phyloP scores from a whole-genome alignment of 2,888 invertebrate genomes.

The Portevinia maculata region DNA sequence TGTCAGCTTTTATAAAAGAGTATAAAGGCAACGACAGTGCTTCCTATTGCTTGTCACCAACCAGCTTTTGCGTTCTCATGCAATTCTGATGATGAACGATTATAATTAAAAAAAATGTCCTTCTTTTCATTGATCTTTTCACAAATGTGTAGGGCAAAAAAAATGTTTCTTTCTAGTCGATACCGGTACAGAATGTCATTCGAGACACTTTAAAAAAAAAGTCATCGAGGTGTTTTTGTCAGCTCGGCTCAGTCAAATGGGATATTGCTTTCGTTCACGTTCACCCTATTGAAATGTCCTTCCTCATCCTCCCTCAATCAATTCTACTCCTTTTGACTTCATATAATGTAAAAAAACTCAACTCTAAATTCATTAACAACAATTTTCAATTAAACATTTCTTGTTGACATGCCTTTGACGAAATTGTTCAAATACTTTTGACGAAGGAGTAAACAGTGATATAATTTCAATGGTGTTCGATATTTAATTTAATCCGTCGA shows the following conservation, averaged over 20 bases:
- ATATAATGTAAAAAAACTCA: too few relatives aligned
- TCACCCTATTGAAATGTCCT: too few relatives aligned
- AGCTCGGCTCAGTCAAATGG: too few relatives aligned
- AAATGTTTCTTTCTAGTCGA: not conserved
- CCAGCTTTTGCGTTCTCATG: not conserved
- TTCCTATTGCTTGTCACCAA: not conserved
- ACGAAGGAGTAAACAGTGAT: slow-evolving; percentile 10
- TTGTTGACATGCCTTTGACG: slow-evolving; percentile 17
- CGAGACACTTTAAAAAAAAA: too few relatives aligned
- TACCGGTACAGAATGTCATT: too few relatives aligned
- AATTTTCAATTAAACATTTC: slow-evolving; percentile 35
- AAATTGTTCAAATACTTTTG: slow-evolving; percentile 21
- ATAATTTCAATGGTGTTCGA: not conserved
- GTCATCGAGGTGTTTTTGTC: too few relatives aligned
- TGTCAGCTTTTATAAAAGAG: not conserved
- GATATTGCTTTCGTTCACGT: too few relatives aligned
- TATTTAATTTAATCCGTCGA: slow-evolving; percentile 37
- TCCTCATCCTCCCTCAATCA: too few relatives aligned
- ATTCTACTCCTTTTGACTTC: too few relatives aligned
- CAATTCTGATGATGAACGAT: not conserved
- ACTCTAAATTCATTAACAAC: slow-evolving; percentile 11
- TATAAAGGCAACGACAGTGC: not conserved
- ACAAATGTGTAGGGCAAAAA: not conserved
- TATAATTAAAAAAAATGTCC: not conserved
- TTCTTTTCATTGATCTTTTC: not conserved